Conservation (phyloP, 2,797 vertebrate species). For the Sorex maritimensis region DNA sequence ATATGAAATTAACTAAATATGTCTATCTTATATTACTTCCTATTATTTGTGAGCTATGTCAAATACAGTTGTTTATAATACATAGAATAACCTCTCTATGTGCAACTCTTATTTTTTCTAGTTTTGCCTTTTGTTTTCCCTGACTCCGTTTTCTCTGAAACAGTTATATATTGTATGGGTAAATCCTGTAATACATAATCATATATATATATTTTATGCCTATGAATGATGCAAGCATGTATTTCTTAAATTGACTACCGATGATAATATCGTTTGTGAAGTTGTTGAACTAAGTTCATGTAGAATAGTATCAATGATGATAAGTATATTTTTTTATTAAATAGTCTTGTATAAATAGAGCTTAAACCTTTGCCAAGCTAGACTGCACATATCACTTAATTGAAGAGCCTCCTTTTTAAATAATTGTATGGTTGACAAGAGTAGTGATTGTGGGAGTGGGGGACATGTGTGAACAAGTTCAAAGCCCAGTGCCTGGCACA, state of each 20-base stretch:
- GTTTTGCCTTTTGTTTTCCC: not conserved
- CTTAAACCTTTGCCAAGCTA: too few species aligned
- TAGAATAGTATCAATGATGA: not conserved
- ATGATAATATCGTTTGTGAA: not conserved
- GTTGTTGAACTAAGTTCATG: not conserved
- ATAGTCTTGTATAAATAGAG: too few species aligned
- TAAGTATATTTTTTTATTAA: too few species aligned
- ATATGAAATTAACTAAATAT: too few species aligned
- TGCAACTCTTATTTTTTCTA: not conserved
- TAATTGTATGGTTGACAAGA: not conserved
- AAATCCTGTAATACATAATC: not conserved
- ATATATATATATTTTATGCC: not conserved
- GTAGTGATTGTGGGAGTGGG: too few species aligned
- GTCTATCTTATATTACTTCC: too few species aligned
- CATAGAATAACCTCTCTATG: not conserved
- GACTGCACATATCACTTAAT: not conserved
- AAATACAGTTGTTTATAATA: not conserved
- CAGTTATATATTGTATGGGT: not conserved
- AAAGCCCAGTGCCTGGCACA: not conserved
- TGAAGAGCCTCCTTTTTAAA: not conserved
- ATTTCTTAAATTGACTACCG: too few species aligned
- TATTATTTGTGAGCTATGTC: too few species aligned
- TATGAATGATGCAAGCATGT: not conserved
- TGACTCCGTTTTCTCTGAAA: not conserved
- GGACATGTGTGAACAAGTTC: too few species aligned